These are phyloP conservation scores for Echinarachnius parma DNA, from an alignment of 53 echinoderm and acorn worm genomes.

Conservation along the genomic window DNA sequence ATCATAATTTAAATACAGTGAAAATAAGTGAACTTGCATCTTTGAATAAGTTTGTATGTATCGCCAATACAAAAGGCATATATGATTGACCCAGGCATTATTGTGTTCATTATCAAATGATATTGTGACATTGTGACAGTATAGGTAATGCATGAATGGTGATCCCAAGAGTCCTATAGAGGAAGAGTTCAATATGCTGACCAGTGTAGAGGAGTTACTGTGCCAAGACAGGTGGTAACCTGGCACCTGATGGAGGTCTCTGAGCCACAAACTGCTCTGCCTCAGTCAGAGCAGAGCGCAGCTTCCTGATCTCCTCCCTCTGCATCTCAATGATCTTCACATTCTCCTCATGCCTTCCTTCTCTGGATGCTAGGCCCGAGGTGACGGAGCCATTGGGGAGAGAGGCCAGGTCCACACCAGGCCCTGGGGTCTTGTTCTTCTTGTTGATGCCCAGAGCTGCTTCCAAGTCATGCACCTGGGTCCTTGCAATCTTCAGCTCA, in stretches of 20 bases:
- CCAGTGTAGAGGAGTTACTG: too few species aligned
- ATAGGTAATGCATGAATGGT: too few species aligned
- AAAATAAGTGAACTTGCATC: too few species aligned
- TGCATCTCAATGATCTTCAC: constrained; percentile 96
- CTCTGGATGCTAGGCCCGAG: constrained; percentile 56
- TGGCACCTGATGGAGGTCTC: constrained; percentile 91
- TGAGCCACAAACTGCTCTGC: constrained; percentile 65
- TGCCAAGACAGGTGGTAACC: constrained; percentile 85
- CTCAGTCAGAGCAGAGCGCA: constrained; percentile 69
- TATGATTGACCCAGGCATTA: too few species aligned
- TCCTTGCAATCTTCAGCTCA: constrained; percentile 96
- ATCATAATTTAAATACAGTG: too few species aligned
- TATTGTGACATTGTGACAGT: too few species aligned
- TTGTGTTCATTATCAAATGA: too few species aligned
- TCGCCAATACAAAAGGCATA: too few species aligned
- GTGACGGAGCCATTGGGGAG: constrained; percentile 33
- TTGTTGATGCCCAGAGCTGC: constrained; percentile 96
- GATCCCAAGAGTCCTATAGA: too few species aligned
- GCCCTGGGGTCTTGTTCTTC: constrained; percentile 73
- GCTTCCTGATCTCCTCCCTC: constrained; percentile 72
- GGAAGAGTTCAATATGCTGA: too few species aligned
- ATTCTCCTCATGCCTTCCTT: constrained; percentile 90
- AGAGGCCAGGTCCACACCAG: constrained; percentile 28
- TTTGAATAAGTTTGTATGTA: too few species aligned
- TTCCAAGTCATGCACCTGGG: constrained; percentile 95